Evolutionary conservation across 2,888 invertebrate genomes (phyloP).

Genomic region (Sesia bembeciformis): DNA sequence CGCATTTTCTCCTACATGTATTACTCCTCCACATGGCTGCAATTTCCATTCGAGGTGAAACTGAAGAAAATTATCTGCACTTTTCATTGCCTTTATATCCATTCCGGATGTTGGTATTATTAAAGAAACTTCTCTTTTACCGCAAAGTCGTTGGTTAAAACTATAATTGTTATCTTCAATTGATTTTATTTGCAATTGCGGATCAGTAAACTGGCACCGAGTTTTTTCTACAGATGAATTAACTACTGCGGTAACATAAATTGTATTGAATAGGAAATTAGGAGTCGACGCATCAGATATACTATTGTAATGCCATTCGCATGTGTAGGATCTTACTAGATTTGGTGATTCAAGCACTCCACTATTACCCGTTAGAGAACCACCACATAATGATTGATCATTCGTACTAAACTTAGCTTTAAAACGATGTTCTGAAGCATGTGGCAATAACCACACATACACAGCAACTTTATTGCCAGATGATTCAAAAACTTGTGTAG

Average conservation of each 20-base stretch:
- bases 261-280: slow-evolving; percentile 25
- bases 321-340: slow-evolving; percentile 33
- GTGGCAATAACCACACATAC: slow-evolving; percentile 68
- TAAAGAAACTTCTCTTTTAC: slow-evolving; percentile 23
- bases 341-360: slow-evolving; percentile 39
- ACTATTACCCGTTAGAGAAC: slow-evolving; percentile 26
- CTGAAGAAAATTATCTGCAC: slow-evolving; percentile 27
- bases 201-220: slow-evolving; percentile 33
- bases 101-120: slow-evolving; percentile 36
- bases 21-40: slow-evolving; percentile 80
- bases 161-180: slow-evolving; percentile 7
- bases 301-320: slow-evolving; percentile 45
- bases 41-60: slow-evolving; percentile 76
- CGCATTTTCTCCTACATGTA: slow-evolving; percentile 34
- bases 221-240: slow-evolving; percentile 29
- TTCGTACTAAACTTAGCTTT: slow-evolving; percentile 79
- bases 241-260: slow-evolving; percentile 29
- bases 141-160: slow-evolving; percentile 30
- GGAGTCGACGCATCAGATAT: slow-evolving; percentile 1
- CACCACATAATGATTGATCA: slow-evolving; percentile 63
- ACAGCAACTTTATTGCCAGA: slow-evolving; percentile 78
- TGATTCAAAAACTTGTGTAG: slow-evolving; percentile 67
- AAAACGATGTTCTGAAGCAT: slow-evolving; percentile 77
- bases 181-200: slow-evolving; percentile 30
- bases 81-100: slow-evolving; percentile 32